Conservation (phyloP, 2,113 vertebrate genomes). For the Corvus cornix region DNA sequence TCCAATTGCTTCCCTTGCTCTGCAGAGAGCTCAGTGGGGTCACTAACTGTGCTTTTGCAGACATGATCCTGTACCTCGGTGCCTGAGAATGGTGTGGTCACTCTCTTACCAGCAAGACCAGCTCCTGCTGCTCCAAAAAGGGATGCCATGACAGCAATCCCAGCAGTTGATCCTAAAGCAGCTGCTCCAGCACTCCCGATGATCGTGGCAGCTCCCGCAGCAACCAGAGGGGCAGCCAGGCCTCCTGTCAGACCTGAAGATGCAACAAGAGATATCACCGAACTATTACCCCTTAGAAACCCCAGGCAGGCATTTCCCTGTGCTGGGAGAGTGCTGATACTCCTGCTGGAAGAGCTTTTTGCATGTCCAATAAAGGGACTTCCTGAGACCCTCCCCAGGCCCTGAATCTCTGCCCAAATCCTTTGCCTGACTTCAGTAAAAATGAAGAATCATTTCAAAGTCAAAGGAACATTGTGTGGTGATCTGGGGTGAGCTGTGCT, state of each 20-base stretch:
- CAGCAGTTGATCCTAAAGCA: slow-evolving; percentile 86
- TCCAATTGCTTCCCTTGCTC: neutral
- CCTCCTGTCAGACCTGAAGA: slow-evolving; percentile 91
- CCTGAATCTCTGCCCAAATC: neutral
- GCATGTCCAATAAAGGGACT: neutral
- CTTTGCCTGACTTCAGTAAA: neutral
- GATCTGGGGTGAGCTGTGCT: neutral
- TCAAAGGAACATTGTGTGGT: neutral
- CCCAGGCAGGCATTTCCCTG: neutral
- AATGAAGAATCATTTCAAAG: neutral
- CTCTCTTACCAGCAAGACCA: slow-evolving; percentile 85
- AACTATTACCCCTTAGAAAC: neutral
- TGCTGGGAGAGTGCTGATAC: neutral
- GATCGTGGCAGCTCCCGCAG: slow-evolving; percentile 85
- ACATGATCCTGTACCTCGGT: neutral
- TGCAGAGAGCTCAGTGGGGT: neutral
- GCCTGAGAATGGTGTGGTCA: neutral
- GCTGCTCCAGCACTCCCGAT: slow-evolving; percentile 93
- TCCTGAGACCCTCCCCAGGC: neutral
- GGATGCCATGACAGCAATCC: slow-evolving; percentile 93
- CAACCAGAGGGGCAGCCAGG: slow-evolving; percentile 91
- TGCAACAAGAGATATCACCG: neutral
- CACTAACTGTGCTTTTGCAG: neutral
- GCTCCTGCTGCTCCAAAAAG: slow-evolving; percentile 95
- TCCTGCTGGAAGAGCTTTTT: neutral